Conservation (phyloP, 2,797 vertebrate genomes). For the Calcarius lapponicus region DNA sequence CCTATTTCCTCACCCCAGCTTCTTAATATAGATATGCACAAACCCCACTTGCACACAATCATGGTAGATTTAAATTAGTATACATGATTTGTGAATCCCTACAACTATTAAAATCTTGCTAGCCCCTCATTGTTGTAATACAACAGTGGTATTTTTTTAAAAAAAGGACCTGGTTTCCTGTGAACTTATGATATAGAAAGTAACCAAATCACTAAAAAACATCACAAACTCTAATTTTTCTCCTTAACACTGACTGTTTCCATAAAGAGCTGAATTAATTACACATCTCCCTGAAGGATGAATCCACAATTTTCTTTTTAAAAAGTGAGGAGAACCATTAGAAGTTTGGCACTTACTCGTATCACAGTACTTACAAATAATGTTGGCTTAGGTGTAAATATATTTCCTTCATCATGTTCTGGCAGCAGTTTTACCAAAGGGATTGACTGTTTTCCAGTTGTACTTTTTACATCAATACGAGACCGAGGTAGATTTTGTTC, state of each 20-base stretch:
- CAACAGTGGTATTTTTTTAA: not conserved
- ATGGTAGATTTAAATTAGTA: not conserved
- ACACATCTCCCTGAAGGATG: not conserved
- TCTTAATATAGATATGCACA: not conserved
- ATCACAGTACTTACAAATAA: slow-evolving; percentile 88
- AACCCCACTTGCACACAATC: not conserved
- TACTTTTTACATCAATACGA: slow-evolving; percentile 49
- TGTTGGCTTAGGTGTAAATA: slow-evolving; percentile 86
- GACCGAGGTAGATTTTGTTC: slow-evolving; percentile 67
- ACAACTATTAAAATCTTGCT: not conserved
- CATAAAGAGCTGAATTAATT: not conserved
- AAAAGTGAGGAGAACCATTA: not conserved
- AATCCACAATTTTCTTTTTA: not conserved
- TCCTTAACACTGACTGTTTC: not conserved
- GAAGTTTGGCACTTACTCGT: not conserved
- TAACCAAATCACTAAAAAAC: not conserved
- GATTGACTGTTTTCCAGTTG: slow-evolving; percentile 57
- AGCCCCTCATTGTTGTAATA: not conserved
- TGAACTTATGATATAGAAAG: not conserved
- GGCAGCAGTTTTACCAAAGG: slow-evolving; percentile 41
- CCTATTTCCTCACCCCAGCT: not conserved
- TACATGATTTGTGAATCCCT: not conserved
- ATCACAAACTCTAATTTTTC: not conserved
- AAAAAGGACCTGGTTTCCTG: not conserved
- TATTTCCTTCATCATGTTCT: slow-evolving; percentile 77